Evolutionary conservation across 1,140 invertebrate genomes (phyloP), one percentile per base, ranked within the genome.

Genomic region (Ganaspis sp.): DNA sequence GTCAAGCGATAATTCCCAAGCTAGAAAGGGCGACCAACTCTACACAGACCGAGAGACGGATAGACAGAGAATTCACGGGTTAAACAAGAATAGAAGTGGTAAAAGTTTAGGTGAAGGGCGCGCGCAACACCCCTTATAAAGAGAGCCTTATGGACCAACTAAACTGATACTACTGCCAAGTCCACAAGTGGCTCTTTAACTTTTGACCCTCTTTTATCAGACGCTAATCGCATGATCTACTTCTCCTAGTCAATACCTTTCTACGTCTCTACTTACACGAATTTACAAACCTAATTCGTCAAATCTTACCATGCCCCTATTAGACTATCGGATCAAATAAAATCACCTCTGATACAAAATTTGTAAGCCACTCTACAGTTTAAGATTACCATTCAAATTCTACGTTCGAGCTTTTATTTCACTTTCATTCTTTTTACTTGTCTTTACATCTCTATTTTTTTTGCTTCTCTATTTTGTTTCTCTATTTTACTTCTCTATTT

Each of bases 171-270:
- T 88, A 85, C 85, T 87, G 84, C 83, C 85, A 85, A 89, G 90
- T 91, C 91, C 88, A 91, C 91, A 91, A 92, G 91, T 92, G 91
- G 90, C 90, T 90, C 90, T 92, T 91, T 91, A 91, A 91, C 90
- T 91, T 91, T 87, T 90, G 89, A 91, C 89, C 90, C 89, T 86
- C 79, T 86, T 85, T 85, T 88, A 89, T 91, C 87, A 87, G 83
- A 85, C 83, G 86, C 90, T 91, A 90, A 91, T 90, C 90, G 88
- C 85, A 86, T 89, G 87, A 91, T 90, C 86, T 86, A 80, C 73
- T 76, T 76, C 9, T 64, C 0, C 54, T 58, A 64, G 58, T 64
- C 58, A 64, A 64, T 64, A 64, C 58, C 58, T 64, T 29, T 64
- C 58, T 64, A 64, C 58, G 23, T 26, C 58, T 64, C 15, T 21